phyloP scores from a whole-genome alignment of 2,888 invertebrate genomes.

The Notodonta ziczac region DNA sequence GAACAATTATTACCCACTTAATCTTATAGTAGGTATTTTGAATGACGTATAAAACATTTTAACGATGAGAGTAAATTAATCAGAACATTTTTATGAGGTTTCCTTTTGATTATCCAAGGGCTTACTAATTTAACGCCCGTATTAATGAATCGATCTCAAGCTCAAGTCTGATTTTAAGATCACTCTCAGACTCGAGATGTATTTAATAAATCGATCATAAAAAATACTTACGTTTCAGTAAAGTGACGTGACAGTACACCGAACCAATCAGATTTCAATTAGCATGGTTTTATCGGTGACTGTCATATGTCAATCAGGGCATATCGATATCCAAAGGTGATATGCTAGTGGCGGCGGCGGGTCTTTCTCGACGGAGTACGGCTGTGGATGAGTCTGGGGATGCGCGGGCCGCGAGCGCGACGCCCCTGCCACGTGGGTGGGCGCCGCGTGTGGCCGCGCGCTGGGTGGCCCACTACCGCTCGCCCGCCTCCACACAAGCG shows the following conservation, averaged over 20 bases:
- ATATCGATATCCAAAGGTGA: conserved; percentile 33
- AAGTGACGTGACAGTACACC: conserved; percentile 30
- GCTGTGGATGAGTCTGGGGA: conserved; percentile 38
- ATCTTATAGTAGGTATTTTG: background rate
- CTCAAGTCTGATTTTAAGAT: too few relatives aligned
- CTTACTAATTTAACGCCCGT: background rate
- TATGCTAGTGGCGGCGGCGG: conserved; percentile 29
- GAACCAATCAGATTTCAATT: conserved; percentile 53
- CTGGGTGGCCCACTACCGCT: conserved; percentile 79
- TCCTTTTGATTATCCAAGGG: background rate
- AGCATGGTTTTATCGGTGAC: conserved; percentile 47
- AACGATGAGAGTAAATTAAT: background rate
- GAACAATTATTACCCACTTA: too few relatives aligned
- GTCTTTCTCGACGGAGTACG: conserved; percentile 33
- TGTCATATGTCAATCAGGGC: conserved; percentile 68
- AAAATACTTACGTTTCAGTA: background rate
- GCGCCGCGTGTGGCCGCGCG: conserved; percentile 81
- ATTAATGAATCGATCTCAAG: background rate
- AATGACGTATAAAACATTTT: background rate
- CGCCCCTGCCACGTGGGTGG: conserved; percentile 82
- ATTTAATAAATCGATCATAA: background rate
- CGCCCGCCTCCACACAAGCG: conserved; percentile 71
- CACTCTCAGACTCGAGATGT: too few relatives aligned
- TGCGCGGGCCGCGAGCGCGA: conserved; percentile 69
- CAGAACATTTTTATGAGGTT: background rate